Base-by-base conservation (phyloP, 2,113 vertebrate genomes). In the human (Homo sapiens) region DNA sequence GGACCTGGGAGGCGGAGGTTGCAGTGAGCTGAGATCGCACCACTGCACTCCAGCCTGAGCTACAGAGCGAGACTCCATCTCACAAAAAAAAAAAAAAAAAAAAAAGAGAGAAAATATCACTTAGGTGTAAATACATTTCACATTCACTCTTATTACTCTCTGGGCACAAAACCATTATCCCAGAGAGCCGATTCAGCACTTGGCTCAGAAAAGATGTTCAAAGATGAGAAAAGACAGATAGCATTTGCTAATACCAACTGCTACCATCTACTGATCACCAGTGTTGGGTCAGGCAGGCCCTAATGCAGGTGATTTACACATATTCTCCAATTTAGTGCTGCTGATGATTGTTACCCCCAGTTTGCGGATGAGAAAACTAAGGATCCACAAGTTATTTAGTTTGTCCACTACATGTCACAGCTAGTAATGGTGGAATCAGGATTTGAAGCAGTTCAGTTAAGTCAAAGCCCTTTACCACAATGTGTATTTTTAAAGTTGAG, bases 251-350 rank as follows among this genome's bases (percentile, higher is more conserved):
- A n/a, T 16, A 35, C 59, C 48, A 48, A 38, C 2, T 70, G 72
- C 13, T 10, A n/a, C 40, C 17, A 48, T 22, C 11, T 13, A 32
- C 30, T 27, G 9, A n/a, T 76, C 40, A 30, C 23, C 38, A 48
- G 8, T 13, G 13, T 2, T 2, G 38, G 11, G 4, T 11, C 3
- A 43, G 30, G 23, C 2, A 38, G 30, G 35, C 30, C 50, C 23
- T 27, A 50, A 8, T 3, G 10, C n/a, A 40, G 32, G 25, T 4
- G 20, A 89, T 6, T 50, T 17, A 14, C 3, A 23, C 13, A 20
- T 23, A 66, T n/a, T 30, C 13, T 4, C 17, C 48, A 40, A 25
- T 57, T 73, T 12, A 64, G 18, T 14, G 23, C 32, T n/a, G 14
- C 20, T 8, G 30, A 45, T 5, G n/a, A 82, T 5, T 8, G 11